A percentile compares a stretch with the other conserved stretches of the same genome.
Evolutionary conservation across 2,888 invertebrate genomes (phyloP).

Genomic region (Acleris emargana): DNA sequence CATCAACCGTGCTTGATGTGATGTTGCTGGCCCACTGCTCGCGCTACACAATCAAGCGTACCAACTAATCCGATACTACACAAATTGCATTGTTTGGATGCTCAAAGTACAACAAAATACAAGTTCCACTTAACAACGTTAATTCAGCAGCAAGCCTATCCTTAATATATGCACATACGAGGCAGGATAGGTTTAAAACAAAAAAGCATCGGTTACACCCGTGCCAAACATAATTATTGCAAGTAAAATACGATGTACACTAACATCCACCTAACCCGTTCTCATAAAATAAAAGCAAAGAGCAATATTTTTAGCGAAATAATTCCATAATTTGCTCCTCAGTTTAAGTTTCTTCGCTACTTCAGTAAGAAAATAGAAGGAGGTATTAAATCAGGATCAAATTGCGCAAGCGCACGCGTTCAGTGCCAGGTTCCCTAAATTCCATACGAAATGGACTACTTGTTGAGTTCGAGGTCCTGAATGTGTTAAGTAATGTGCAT

Average conservation of each 20-base stretch:
- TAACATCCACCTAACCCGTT: slow-evolving; percentile 10
- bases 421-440: too few species aligned
- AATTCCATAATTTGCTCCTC: slow-evolving; percentile 57
- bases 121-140: too few species aligned
- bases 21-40: too few species aligned
- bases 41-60: too few species aligned
- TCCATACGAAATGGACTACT: too few species aligned
- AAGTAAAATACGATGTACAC: slow-evolving; percentile 3
- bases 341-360: slow-evolving; percentile 68
- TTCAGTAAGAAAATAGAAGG: slow-evolving; percentile 73
- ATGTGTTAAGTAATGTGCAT: slow-evolving; percentile 73
- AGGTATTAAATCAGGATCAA: slow-evolving; percentile 73
- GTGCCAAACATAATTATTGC: slow-evolving; percentile 10
- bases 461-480: too few species aligned
- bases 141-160: too few species aligned
- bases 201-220: background rate
- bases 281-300: slow-evolving; percentile 33
- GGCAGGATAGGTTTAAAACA: background rate
- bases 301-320: slow-evolving; percentile 60
- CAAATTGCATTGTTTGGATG: too few species aligned
- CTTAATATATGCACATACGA: too few species aligned
- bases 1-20: too few species aligned
- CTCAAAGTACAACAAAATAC: too few species aligned
- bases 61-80: too few species aligned
- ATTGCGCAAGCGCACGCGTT: slow-evolving; percentile 61